Evolutionary conservation across 1,140 invertebrate genomes (phyloP), one percentile per base, ranked within the genome.

Genomic region (Lethrus apterus): DNA sequence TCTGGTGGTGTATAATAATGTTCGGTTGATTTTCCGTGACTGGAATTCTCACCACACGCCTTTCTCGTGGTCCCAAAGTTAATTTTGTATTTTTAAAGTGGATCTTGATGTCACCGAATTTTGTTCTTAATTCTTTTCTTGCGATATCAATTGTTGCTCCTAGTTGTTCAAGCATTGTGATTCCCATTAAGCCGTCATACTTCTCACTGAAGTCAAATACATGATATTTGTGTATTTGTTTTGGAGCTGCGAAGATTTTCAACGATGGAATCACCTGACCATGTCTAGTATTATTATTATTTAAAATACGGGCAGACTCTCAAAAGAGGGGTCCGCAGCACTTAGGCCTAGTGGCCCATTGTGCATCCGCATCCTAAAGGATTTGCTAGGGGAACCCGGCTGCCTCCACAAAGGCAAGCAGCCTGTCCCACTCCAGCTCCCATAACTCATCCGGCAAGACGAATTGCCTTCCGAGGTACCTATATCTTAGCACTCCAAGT

Each of bases 41-140:
- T 26, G 40, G 40, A 13, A 42, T 15, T 29, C n/a, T 42, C 4
- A 42, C 14, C 17, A 42, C 29, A 17, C 29, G 24, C 2, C 40
- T n/a, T 29, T 42, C 19, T 9, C 18, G 4, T 34, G 32, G 35
- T 13, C 35, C 35, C 24, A 38, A 21, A 21, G 20, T 38, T 38
- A 38, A 10, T 38, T 19, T 38, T 11, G 10, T 15, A 21, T 38
- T 38, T 11, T 38, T 11, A 10, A 10, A 38, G 24, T 38, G 7
- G 14, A 38, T 17, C 24, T 20, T 38, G n/a, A 38, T 38, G 20
- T 38, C 35, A 2, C 35, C 5, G 10, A 23, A 21, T 38, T 38
- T 38, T 38, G 18, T 38, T 9, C 17, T 9, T 13, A 38, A 19
- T 21, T 21, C 23, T 8, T 15, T 15, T 14, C 10, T 42, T 29